Percentiles rank a stretch among this genome's conserved stretches.
These are phyloP conservation scores for Cololabis saira DNA, from an alignment of 2,113 vertebrate species.

Conservation along the genomic window DNA sequence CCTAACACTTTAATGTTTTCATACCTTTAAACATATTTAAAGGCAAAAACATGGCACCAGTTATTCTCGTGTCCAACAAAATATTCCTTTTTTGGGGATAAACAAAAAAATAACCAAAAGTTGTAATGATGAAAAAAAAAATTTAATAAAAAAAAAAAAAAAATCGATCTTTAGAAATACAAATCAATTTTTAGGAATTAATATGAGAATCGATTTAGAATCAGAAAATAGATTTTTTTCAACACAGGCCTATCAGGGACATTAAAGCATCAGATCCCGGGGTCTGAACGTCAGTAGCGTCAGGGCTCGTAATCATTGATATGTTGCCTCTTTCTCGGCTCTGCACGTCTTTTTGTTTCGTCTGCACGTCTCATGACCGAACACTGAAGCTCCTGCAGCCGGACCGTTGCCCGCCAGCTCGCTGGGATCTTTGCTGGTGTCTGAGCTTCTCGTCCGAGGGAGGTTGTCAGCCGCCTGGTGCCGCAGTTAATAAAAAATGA, in stretches of 20 bases:
- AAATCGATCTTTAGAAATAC: too few relatives aligned
- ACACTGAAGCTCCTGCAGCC: neutral
- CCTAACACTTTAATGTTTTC: too few relatives aligned
- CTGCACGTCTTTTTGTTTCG: neutral
- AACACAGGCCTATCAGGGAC: neutral
- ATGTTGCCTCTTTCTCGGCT: neutral
- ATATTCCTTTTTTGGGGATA: too few relatives aligned
- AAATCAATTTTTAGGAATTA: too few relatives aligned
- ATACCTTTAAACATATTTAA: too few relatives aligned
- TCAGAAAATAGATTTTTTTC: too few relatives aligned
- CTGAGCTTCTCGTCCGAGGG: slow-evolving; percentile 41
- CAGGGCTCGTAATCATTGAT: neutral
- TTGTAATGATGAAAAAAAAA: too few relatives aligned
- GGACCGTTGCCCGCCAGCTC: slow-evolving; percentile 4
- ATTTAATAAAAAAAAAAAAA: too few relatives aligned
- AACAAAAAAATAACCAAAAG: too few relatives aligned
- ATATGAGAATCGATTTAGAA: too few relatives aligned
- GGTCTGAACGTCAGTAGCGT: neutral
- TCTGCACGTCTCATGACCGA: neutral
- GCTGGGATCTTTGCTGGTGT: slow-evolving; percentile 35
- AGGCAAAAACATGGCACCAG: too few relatives aligned
- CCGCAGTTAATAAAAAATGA: slow-evolving; percentile 84
- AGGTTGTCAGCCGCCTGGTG: slow-evolving; percentile 58
- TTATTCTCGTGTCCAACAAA: too few relatives aligned
- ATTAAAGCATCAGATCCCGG: slow-evolving; percentile 1